Evolutionary conservation across 1,140 invertebrate genomes (phyloP).

Genomic region (Scylla paramamosain): DNA sequence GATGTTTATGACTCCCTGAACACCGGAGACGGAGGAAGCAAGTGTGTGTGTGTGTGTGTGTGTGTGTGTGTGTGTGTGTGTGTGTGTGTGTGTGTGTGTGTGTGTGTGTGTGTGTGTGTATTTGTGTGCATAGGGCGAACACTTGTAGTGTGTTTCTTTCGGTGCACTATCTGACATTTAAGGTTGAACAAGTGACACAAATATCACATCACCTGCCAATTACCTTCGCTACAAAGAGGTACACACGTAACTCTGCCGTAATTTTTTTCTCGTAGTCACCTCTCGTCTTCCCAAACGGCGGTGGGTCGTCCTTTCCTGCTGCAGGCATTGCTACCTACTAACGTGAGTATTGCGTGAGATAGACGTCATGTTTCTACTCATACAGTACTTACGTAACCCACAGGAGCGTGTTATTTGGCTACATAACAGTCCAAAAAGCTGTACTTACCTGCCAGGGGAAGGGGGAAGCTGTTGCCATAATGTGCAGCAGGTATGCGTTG

Average conservation of each 20-base stretch:
- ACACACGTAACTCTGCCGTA: not conserved
- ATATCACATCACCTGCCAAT: not conserved
- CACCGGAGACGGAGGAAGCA: constrained; percentile 1
- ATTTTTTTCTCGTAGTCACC: not conserved
- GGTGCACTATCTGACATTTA: not conserved
- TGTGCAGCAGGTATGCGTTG: too few relatives aligned
- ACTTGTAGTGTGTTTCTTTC: not conserved
- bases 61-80: not conserved
- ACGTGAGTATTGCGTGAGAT: not conserved
- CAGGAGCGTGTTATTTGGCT: not conserved
- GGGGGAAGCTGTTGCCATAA: not conserved
- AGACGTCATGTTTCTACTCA: not conserved
- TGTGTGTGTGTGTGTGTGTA: not conserved
- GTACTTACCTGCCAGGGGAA: not conserved
- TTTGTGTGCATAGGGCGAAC: not conserved
- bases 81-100: not conserved
- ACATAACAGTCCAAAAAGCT: not conserved
- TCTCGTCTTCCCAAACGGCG: not conserved
- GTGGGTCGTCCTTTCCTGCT: not conserved
- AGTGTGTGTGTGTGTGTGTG: constrained; percentile 10
- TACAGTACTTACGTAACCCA: not conserved
- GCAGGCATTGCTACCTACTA: not conserved
- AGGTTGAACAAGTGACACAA: not conserved
- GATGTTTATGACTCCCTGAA: constrained; percentile 22
- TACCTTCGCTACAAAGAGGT: not conserved